phyloP scores from a whole-genome alignment of 92 coral and sea anemone genomes.

The Porites lobata region DNA sequence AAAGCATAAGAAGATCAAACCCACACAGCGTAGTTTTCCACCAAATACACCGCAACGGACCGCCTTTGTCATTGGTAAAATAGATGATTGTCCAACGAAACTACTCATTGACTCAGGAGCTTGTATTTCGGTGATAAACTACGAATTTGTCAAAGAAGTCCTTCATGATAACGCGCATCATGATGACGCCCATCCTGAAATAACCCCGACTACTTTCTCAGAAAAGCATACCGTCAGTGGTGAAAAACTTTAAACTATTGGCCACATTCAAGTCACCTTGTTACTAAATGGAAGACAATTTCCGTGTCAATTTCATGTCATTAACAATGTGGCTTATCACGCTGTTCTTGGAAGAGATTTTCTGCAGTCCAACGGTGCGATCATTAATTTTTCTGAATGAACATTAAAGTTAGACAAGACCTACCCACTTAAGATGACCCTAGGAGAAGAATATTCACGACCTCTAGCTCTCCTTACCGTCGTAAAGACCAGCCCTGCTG shows the following conservation, averaged over 20 bases:
- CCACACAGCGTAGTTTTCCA: neutral
- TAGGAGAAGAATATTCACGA: neutral
- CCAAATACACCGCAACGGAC: neutral
- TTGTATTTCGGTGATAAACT: neutral
- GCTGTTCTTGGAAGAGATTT: neutral
- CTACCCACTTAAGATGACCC: neutral
- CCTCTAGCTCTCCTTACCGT: neutral
- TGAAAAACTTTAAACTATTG: neutral
- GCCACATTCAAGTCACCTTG: neutral
- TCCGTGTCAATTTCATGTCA: neutral
- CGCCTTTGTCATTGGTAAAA: neutral
- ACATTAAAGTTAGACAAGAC: neutral
- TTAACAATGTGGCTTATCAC: neutral
- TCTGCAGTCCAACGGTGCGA: neutral
- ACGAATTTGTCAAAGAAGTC: neutral
- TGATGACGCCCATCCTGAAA: neutral
- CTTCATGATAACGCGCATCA: neutral
- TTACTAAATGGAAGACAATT: neutral
- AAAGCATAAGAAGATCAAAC: neutral
- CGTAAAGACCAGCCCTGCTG: neutral
- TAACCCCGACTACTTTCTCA: neutral
- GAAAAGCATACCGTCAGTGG: neutral
- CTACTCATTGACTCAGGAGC: constrained; percentile 8
- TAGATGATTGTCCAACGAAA: neutral
- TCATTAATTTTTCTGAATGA: neutral